Evolutionary conservation across 2,888 invertebrate genomes (phyloP).

Genomic region (Holacanthella duospinosa): DNA sequence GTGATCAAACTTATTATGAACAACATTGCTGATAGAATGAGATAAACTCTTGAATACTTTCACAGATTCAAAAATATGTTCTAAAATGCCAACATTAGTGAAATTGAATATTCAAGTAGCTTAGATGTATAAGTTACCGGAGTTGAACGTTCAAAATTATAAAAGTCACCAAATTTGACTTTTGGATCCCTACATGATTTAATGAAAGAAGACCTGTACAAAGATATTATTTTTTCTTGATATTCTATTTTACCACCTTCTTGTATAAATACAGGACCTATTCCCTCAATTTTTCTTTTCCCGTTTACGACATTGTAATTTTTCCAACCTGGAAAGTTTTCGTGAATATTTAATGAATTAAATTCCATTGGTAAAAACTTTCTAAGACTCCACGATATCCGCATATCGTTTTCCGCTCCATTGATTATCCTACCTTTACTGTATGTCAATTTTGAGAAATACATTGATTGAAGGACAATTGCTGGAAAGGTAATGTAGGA

Average conservation of each 20-base stretch:
- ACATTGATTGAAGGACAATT: neutral
- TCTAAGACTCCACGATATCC: too few relatives aligned
- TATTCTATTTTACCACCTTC: neutral
- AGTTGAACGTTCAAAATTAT: neutral
- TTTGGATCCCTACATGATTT: neutral
- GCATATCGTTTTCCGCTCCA: neutral
- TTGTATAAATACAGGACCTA: neutral
- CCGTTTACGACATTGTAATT: too few relatives aligned
- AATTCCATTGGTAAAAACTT: neutral
- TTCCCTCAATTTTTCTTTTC: neutral
- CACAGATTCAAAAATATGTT: too few relatives aligned
- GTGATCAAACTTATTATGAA: too few relatives aligned
- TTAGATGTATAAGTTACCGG: neutral
- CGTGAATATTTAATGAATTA: neutral
- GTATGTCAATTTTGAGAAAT: neutral
- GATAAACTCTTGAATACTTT: too few relatives aligned
- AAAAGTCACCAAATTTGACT: neutral
- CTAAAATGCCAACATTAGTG: conserved; percentile 12
- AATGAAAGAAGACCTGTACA: neutral
- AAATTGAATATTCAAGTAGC: neutral
- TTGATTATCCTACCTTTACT: neutral
- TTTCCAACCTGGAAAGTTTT: neutral
- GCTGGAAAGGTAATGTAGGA: neutral
- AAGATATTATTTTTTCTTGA: neutral
- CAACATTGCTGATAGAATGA: too few relatives aligned